Conservation (phyloP, 2,888 invertebrate genomes). For the Piscicola geometra region DNA sequence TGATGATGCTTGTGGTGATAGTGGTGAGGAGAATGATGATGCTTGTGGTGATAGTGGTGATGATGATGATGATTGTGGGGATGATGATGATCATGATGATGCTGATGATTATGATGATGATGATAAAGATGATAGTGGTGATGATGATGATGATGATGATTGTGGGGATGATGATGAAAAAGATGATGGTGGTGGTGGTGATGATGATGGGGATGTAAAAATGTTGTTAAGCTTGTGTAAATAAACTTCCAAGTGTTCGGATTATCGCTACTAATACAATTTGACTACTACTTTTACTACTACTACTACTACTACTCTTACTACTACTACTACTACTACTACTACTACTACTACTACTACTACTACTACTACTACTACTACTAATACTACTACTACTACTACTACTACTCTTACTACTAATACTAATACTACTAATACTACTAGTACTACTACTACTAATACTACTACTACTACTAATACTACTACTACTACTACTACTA, state of each 20-base stretch:
- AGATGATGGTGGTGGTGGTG: not conserved
- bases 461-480: not conserved
- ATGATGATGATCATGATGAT: no score
- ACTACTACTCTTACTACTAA: not conserved
- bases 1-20: no score
- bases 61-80: no score
- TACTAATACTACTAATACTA: not conserved
- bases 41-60: no score
- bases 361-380: not conserved
- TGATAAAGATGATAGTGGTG: no score
- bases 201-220: not conserved
- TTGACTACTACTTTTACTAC: not conserved
- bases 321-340: conserved; percentile 1
- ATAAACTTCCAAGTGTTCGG: no score
- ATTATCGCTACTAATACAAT: no score
- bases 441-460: not conserved
- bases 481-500: not conserved
- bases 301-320: conserved; percentile 6
- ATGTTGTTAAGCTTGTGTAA: no score
- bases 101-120: no score
- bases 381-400: not conserved
- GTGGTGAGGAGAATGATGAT: no score
- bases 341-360: conserved; percentile 2
- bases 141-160: no score
- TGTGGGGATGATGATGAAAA: no score